Conservation (phyloP, 2,888 invertebrate genomes). For the Copidosoma aretas region DNA sequence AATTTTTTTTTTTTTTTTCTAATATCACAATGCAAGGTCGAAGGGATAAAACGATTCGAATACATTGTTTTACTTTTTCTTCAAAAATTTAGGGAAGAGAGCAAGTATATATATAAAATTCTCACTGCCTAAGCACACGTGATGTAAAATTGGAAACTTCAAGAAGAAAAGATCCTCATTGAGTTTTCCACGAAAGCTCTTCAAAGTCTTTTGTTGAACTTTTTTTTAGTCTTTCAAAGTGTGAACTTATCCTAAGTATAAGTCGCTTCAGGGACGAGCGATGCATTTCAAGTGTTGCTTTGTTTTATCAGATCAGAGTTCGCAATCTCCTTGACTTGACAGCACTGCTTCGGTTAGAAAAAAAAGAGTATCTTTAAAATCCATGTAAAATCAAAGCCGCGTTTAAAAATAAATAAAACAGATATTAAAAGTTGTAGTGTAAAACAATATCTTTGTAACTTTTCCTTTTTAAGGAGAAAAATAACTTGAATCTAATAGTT, state of each 20-base stretch:
- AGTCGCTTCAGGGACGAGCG: slow-evolving; percentile 7
- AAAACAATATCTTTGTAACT: background rate
- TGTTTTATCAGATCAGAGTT: slow-evolving; percentile 5
- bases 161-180: background rate
- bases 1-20: slow-evolving; percentile 21
- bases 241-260: slow-evolving; percentile 16
- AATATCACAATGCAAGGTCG: background rate
- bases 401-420: background rate
- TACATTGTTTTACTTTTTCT: slow-evolving; percentile 11
- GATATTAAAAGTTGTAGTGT: too few species aligned
- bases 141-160: slow-evolving; percentile 27
- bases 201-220: slow-evolving; percentile 28
- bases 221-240: slow-evolving; percentile 26
- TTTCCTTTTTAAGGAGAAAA: slow-evolving; percentile 1
- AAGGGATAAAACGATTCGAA: slow-evolving; percentile 5
- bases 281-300: slow-evolving; percentile 7
- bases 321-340: slow-evolving; percentile 14
- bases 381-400: background rate
- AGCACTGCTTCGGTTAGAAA: slow-evolving; percentile 6
- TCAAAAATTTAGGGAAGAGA: slow-evolving; percentile 22
- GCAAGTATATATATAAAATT: slow-evolving; percentile 28
- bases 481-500: background rate
- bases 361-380: slow-evolving; percentile 4
- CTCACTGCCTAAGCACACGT: slow-evolving; percentile 27
- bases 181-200: slow-evolving; percentile 25